Evolutionary conservation across 2,888 invertebrate species (phyloP), one percentile per base, ranked within the genome.

Genomic region (Macrosoma leucophasiata): DNA sequence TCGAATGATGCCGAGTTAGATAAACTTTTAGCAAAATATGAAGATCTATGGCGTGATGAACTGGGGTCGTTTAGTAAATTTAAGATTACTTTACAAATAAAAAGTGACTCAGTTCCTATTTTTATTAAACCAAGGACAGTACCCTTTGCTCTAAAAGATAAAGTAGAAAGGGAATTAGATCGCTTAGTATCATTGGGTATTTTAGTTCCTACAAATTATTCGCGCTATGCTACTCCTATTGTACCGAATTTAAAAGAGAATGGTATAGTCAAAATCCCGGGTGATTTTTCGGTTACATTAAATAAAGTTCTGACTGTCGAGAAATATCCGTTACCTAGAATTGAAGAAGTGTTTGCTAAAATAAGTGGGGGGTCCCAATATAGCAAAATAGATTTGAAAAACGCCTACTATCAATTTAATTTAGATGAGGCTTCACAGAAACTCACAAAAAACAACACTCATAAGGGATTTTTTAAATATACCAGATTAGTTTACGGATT

Each of bases 401-500:
- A 29, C 5, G 48, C 43, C 3, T 46, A 46, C n/a, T 33, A 30
- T 5, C 46, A 46, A 25, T 39, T 30, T 13, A 19, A 13, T 1
- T 22, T 45, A 3, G 8, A 9, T 13, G 29, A 41, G 0, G 9
- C 8, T 1, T 46, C 44, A 0, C 46, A 44, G 20, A 15, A 38
- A 3, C 38, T 48, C 0, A 44, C 47, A 1, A 47, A 46, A 1
- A 46, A 48, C 1, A 47, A 41, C 28, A 48, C 51, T 2, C 29
- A 24, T 2, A 39, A 36, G 6, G 51, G 49, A 0, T 14, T 52
- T 5, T 51, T 43, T 31, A 40, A 32, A 24, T 51, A 46, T 30
- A 43, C 46, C 0, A 37, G 49, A 7, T 22, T 49, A n/a, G 48
- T 52, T 5, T 48, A 47, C 13, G 47, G 46, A 0, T 25, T 51